Evolutionary conservation across 64 coral and sea anemone species (phyloP), one percentile per base, ranked within the genome.

Genomic region (Orbicella faveolata): DNA sequence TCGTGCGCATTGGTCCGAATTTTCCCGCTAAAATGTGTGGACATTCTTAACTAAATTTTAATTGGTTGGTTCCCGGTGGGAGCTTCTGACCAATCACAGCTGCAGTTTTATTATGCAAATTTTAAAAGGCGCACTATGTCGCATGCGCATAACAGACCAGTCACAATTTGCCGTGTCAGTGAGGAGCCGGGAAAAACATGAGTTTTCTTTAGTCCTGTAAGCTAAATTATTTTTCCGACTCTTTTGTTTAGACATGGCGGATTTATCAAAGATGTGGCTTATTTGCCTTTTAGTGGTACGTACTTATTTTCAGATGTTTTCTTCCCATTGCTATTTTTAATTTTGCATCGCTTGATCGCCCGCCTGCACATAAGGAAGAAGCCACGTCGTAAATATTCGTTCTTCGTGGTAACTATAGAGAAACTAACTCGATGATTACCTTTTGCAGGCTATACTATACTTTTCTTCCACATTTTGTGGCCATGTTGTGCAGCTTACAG

Each of bases 61-160:
- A 81, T 81, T 81, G 79, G 79, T 12, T 63, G 37, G 17, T 63
- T 63, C 33, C 34, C 16, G 10, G 10, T 11, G 1, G 7, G 67
- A 70, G 67, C 21, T 70, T 70, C 36, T 26, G 18, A 72, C 82
- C 82, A 85, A 85, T 85, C 82, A 85, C 4, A 72, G 52, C 21
- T 13, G 63, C 18, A n/a, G 80, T 67, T 65, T 21, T 15, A 67
- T 52, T 72, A 30, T 85, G 64, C 41, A 72, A 70, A 85, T 85
- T 54, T 82, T 52, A 25, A 85, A 70, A 72, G 35, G 11, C 65
- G 68, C 30, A 16, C 6, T 53, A 94, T 25, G 30, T 41, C 94
- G 94, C 94, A 93, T 93, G 94, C 75, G 94, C 79, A 93, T 73
- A 96, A 90, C 78, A 87, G 91, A 93, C 94, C 94, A 96, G 59